Percentiles rank a stretch among this genome's conserved stretches.
Conservation (phyloP, 1,140 invertebrate genomes). For the Dreissena rostriformis region DNA sequence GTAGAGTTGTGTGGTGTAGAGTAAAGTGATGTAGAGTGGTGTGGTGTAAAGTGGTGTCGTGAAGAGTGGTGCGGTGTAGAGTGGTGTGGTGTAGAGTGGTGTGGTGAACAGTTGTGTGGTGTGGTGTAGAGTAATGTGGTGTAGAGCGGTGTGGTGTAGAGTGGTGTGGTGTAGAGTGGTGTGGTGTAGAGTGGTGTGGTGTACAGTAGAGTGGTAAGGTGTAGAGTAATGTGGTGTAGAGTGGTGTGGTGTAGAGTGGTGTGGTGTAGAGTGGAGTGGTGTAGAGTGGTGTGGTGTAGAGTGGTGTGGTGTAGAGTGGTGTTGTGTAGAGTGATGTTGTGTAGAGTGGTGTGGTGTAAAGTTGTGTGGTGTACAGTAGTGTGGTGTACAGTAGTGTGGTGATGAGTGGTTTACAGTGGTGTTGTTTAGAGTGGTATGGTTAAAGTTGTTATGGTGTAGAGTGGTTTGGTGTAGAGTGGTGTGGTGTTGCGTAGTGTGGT, state of each 20-base stretch:
- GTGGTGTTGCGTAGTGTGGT: slow-evolving; percentile 50
- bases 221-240: neutral
- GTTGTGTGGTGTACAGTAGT: too few species aligned
- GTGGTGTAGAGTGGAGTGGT: neutral
- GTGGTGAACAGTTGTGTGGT: slow-evolving; percentile 34
- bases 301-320: neutral
- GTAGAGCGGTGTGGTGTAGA: slow-evolving; percentile 50
- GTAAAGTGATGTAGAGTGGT: slow-evolving; percentile 28
- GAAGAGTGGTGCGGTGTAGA: slow-evolving; percentile 50
- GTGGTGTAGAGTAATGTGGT: slow-evolving; percentile 51
- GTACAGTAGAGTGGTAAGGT: neutral
- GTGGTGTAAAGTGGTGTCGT: slow-evolving; percentile 33
- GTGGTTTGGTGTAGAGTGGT: slow-evolving; percentile 39
- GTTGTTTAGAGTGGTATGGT: slow-evolving; percentile 52
- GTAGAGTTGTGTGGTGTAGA: slow-evolving; percentile 9
- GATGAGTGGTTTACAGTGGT: too few species aligned
- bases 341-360: too few species aligned
- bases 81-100: too few species aligned
- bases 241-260: neutral
- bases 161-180: slow-evolving; percentile 36
- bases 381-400: too few species aligned
- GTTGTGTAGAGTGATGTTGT: neutral
- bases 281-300: neutral
- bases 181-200: slow-evolving; percentile 26
- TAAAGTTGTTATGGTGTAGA: slow-evolving; percentile 33